These are phyloP conservation scores for Calosoma granatense DNA, from an alignment of 1,140 invertebrate species.

Conservation along the genomic window DNA sequence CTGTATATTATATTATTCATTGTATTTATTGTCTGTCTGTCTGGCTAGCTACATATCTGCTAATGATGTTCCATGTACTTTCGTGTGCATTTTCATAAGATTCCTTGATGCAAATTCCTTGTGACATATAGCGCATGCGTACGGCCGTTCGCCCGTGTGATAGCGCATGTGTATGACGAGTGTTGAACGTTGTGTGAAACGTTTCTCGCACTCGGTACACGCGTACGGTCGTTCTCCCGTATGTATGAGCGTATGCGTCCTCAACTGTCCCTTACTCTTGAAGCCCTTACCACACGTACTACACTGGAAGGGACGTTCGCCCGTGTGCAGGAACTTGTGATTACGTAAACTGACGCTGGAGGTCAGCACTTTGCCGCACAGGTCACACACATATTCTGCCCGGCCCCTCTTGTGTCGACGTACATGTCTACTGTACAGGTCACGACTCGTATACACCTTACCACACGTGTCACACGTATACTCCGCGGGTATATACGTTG, in stretches of 20 bases:
- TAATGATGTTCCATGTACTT: conserved; percentile 14
- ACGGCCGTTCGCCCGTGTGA: conserved; percentile 20
- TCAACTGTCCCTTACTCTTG: conserved; percentile 30
- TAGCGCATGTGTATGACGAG: conserved; percentile 46
- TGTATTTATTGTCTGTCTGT: too few species aligned
- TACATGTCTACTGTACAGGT: background rate
- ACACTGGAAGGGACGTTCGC: conserved; percentile 29
- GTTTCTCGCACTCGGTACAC: conserved; percentile 43
- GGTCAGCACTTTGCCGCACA: conserved; percentile 19
- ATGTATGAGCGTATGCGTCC: conserved; percentile 33
- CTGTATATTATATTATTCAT: too few species aligned
- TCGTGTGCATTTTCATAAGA: conserved; percentile 22
- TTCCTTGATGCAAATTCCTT: conserved; percentile 18
- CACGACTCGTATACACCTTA: background rate
- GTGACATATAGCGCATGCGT: conserved; percentile 11
- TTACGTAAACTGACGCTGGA: conserved; percentile 20
- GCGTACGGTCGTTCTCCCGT: conserved; percentile 31
- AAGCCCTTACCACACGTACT: conserved; percentile 44
- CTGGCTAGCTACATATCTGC: conserved; percentile 22
- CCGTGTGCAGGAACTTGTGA: conserved; percentile 31
- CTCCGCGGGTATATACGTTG: background rate
- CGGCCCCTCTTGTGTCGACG: too few species aligned
- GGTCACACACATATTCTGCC: conserved; percentile 12
- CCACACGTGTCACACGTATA: background rate
- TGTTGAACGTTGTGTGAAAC: conserved; percentile 53